Evolutionary conservation across 2,797 vertebrate species (phyloP), one percentile per base, ranked within the genome.

Genomic region (Gambusia yucatana): DNA sequence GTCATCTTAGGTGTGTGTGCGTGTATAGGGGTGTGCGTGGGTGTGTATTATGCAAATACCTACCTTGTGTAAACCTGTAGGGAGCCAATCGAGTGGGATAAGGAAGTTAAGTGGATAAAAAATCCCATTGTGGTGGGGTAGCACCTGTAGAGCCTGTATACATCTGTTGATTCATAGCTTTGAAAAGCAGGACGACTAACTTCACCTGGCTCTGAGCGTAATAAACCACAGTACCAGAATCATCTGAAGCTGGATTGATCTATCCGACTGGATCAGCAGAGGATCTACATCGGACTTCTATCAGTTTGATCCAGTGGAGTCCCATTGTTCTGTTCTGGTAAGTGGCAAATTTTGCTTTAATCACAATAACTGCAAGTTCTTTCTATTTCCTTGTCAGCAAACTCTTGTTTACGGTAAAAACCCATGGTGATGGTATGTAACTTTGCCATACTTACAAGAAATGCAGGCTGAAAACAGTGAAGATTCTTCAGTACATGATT

Each of bases 101-200:
- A 96, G 94, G 95, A 95, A 96, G 93, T 92, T 83, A 55, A 67
- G 70, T 79, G 83, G 20, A 92, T 94, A 93, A 94, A 95, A 95
- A 95, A 83, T 86, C 59, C 82, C 77, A 93, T 90, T 95, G 93
- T 91, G 77, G 85, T 86, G 83, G 87, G 87, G 84, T 82, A 92
- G 85, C 87, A 94, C 90, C 88, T 89, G 82, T 65, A 85, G 76
- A 85, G 83, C 75, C 70, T 88, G 76, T 76, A 83, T 77, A 71
- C 77, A 83, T 84, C 61, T 87, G 84, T 84, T 85, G 36, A 87
- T 86, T 88, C 63, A 84, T 77, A 89, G 67, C 67, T 69, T 79
- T 81, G 16, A 16, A 36, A 77, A 80, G 73, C 50, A 44, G 72
- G 71, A 86, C 65, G 47, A 72, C 46, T 83, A 82, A 57, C 25